phyloP scores from a whole-genome alignment of 1,140 invertebrate genomes.

The Euschistus heros region DNA sequence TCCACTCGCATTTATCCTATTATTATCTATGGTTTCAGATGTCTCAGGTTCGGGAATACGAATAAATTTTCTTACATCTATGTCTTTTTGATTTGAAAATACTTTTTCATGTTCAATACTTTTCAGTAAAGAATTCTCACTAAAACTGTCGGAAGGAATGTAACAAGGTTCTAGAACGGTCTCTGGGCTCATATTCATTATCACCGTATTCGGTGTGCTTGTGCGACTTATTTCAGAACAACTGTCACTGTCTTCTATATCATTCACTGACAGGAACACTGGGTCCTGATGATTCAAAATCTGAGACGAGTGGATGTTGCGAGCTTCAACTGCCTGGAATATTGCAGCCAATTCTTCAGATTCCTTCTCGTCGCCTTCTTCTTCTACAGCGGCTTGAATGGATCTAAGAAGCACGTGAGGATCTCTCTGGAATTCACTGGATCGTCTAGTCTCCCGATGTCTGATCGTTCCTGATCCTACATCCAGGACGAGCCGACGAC shows the following conservation, averaged over 20 bases:
- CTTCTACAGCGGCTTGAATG: not conserved
- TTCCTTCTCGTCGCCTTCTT: not conserved
- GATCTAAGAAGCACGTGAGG: not conserved
- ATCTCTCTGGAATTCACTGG: not conserved
- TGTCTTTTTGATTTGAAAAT: too few species aligned
- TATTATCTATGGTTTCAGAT: too few species aligned
- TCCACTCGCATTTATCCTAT: too few species aligned
- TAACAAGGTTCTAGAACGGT: too few species aligned
- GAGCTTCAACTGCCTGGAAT: not conserved
- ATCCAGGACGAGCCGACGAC: not conserved
- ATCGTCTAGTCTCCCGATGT: not conserved
- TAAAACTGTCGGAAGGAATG: too few species aligned
- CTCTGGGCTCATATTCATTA: not conserved
- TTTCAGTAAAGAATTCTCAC: too few species aligned
- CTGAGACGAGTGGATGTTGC: not conserved
- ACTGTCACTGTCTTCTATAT: too few species aligned
- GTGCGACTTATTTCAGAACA: too few species aligned
- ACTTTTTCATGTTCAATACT: too few species aligned
- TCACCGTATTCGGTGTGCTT: not conserved
- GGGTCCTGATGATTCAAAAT: not conserved
- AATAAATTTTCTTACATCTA: too few species aligned
- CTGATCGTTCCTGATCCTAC: not conserved
- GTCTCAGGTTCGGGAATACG: too few species aligned
- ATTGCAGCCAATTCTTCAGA: slow-evolving; percentile 3
- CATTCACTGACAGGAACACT: too few species aligned